phyloP scores from a whole-genome alignment of 23 tunicate species.

The Trididemnum miniatum region DNA sequence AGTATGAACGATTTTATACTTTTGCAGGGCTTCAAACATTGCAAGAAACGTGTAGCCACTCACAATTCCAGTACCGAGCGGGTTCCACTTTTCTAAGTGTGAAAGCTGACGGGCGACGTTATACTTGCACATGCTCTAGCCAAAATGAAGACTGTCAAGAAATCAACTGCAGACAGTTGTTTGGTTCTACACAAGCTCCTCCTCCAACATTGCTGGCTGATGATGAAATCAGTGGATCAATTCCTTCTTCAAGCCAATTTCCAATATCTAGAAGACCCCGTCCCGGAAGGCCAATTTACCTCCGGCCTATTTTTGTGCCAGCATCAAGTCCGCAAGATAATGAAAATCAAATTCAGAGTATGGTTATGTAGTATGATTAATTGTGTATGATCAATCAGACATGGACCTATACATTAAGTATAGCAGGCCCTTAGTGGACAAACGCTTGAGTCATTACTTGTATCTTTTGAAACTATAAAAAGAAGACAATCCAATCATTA shows the following conservation, averaged over 20 bases:
- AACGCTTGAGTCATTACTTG: too few relatives aligned
- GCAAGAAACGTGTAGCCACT: background rate
- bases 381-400: background rate
- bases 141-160: background rate
- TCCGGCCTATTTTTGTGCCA: background rate
- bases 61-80: background rate
- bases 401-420: too few relatives aligned
- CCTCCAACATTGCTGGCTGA: background rate
- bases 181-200: background rate
- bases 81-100: constrained; percentile 3
- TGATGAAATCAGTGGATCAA: background rate
- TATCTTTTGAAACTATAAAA: too few relatives aligned
- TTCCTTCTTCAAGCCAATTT: background rate
- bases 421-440: too few relatives aligned
- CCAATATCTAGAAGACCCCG: background rate
- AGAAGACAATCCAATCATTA: too few relatives aligned
- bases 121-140: background rate
- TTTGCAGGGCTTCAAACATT: constrained; percentile 16
- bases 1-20: background rate
- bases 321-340: background rate
- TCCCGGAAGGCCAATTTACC: background rate
- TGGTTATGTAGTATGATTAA: background rate
- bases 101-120: background rate
- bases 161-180: background rate
- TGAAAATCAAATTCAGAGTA: background rate